phyloP scores from a whole-genome alignment of 35 echinoderm and acorn worm genomes.

The Ptychodera flava region DNA sequence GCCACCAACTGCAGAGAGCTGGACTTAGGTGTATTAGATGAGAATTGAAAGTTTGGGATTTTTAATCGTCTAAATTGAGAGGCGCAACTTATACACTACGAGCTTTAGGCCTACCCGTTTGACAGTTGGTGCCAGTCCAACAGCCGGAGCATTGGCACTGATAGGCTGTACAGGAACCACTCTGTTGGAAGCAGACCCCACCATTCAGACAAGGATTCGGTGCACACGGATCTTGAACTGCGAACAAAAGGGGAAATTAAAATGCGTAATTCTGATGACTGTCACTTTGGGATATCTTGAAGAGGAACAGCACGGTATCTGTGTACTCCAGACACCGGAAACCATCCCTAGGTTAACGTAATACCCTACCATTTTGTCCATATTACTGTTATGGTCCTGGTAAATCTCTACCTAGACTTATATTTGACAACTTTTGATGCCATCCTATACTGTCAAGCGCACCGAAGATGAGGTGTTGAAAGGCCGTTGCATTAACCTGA shows the following conservation, averaged over 20 bases:
- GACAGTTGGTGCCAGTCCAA: conserved; percentile 31
- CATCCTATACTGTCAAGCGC: not conserved
- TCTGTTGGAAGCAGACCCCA: conserved; percentile 5
- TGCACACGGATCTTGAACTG: conserved; percentile 41
- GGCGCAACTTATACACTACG: too few relatives aligned
- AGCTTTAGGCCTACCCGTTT: conserved; percentile 22
- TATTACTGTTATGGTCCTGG: conserved; percentile 18
- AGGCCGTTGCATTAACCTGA: too few relatives aligned
- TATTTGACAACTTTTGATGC: not conserved
- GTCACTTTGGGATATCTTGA: conserved; percentile 14
- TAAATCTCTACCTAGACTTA: conserved; percentile 16
- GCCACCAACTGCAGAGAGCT: too few relatives aligned
- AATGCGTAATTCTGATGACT: not conserved
- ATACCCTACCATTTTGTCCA: conserved; percentile 36
- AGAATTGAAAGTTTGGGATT: too few relatives aligned
- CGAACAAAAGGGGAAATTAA: not conserved
- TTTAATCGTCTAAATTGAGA: too few relatives aligned
- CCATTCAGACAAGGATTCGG: conserved; percentile 20
- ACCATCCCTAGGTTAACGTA: conserved; percentile 4
- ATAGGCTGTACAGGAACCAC: conserved; percentile 36
- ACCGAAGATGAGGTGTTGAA: too few relatives aligned
- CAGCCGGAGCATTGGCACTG: conserved; percentile 32
- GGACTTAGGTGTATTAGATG: too few relatives aligned
- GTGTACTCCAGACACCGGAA: conserved; percentile 17
- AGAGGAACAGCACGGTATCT: conserved; percentile 11